Percentiles rank a stretch among this genome's conserved stretches.
These are phyloP conservation scores for Drosophila ustulata DNA, from an alignment of 2,888 invertebrate genomes.

Conservation along the genomic window DNA sequence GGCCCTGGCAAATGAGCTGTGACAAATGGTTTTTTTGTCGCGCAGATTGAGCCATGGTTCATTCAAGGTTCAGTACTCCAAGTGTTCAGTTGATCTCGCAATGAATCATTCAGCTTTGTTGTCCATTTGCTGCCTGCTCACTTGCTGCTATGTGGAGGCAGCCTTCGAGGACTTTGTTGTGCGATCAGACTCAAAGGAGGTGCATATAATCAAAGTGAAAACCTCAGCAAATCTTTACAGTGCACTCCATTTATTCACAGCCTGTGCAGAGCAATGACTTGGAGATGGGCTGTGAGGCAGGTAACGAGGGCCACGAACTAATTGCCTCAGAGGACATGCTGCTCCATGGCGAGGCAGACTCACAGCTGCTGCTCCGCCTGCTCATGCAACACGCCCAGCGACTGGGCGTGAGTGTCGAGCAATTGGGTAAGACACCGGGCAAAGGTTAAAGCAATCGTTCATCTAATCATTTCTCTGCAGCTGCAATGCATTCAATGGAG, in stretches of 20 bases:
- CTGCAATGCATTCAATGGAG: constrained; percentile 6
- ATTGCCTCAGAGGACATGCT: constrained; percentile 37
- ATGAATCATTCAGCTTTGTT: constrained; percentile 40
- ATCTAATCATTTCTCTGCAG: neutral
- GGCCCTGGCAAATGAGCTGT: constrained; percentile 43
- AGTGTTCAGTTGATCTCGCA: constrained; percentile 17
- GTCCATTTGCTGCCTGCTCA: constrained; percentile 33
- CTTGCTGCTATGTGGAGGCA: constrained; percentile 22
- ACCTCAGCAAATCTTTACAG: neutral
- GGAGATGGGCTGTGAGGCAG: constrained; percentile 18
- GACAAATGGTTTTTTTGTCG: constrained; percentile 19
- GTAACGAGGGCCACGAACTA: constrained; percentile 6
- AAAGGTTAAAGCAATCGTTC: neutral
- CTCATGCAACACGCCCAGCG: constrained; percentile 59
- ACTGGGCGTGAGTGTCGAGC: constrained; percentile 58
- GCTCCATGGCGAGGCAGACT: constrained; percentile 50
- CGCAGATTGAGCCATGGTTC: constrained; percentile 2
- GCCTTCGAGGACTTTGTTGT: constrained; percentile 73
- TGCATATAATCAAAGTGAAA: neutral
- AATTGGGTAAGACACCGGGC: constrained; percentile 44
- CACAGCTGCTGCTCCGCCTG: constrained; percentile 37
- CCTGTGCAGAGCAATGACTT: constrained; percentile 13
- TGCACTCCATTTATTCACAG: constrained; percentile 10
- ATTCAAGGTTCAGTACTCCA: constrained; percentile 54
- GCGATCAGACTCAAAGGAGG: constrained; percentile 44